Evolutionary conservation across 2,888 invertebrate species (phyloP).

Genomic region (Lobophora halterata): DNA sequence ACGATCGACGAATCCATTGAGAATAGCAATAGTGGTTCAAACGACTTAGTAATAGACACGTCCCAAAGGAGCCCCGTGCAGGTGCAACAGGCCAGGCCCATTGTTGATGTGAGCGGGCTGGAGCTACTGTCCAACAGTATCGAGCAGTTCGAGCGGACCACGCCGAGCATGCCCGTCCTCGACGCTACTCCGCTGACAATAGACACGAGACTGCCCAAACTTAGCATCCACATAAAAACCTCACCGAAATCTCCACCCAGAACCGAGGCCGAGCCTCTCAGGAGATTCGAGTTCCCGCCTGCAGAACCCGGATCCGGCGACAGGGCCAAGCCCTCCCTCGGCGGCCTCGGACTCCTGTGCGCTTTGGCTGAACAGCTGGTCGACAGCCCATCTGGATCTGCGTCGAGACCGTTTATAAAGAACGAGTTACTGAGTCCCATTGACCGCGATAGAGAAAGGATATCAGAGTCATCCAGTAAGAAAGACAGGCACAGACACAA

Average conservation of each 20-base stretch:
- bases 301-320: constrained; percentile 48
- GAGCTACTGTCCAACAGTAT: constrained; percentile 92
- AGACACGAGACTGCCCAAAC: constrained; percentile 66
- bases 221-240: constrained; percentile 69
- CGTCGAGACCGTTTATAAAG: constrained; percentile 63
- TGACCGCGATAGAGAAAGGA: constrained; percentile 42
- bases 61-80: constrained; percentile 52
- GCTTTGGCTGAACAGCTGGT: constrained; percentile 90
- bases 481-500: constrained; percentile 65
- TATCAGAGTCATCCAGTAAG: constrained; percentile 45
- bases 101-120: constrained; percentile 88
- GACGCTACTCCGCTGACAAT: constrained; percentile 59
- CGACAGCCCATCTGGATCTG: constrained; percentile 53
- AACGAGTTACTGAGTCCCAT: constrained; percentile 63
- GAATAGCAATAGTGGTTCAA: constrained; percentile 61
- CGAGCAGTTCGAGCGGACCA: constrained; percentile 85
- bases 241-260: constrained; percentile 68
- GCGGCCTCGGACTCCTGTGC: constrained; percentile 88
- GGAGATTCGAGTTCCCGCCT: constrained; percentile 64
- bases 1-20: constrained; percentile 63
- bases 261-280: constrained; percentile 58
- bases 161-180: constrained; percentile 59
- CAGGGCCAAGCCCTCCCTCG: constrained; percentile 73
- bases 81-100: constrained; percentile 39
- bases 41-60: constrained; percentile 74